Evolutionary conservation across 1,140 invertebrate genomes (phyloP), one percentile per base, ranked within the genome.

Genomic region (Ips typographus): DNA sequence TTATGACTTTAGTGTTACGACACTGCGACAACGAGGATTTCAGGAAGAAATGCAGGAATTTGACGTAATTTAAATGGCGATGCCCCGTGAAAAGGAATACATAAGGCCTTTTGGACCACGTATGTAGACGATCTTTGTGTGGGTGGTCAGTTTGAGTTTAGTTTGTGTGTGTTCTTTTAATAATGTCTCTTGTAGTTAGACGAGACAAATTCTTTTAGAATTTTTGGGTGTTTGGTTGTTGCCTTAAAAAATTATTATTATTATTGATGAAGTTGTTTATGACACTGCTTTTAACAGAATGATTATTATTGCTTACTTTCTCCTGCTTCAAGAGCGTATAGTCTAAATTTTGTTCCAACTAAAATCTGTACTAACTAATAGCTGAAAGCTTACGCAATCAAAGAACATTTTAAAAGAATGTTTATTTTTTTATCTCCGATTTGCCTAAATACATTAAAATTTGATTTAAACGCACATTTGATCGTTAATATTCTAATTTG

Each of bases 151-250:
- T 57, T 22, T 65, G 39, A 65, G 63, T 57, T 57, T 5, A 63
- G 61, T 65, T 56, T 65, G 63, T 65, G 62, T 64, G 63, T 65
- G 63, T 65, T 65, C 63, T 65, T 65, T 65, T 65, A 65, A 65
- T 65, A 55, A 65, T 53, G 41, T 53, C 44, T 38, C 40, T 37
- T 38, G 59, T 62, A 22, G 59, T 62, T 22, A 62, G 59, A 62
- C 38, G 44, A 40, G 36, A 49, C 36, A 51, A 55, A 65, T 65
- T 65, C 63, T 56, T 55, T 55, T 40, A 22, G 49, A 22, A 41
- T 53, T 8, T 1, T 7, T 22, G 8, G 4, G 42, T 36, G n/a
- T 64, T 53, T 53, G 47, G n/a, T 36, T 42, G 37, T 44, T 62
- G 44, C 44, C 44, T 6, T 49, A 49, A 49, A 49, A 49, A 49